Evolutionary conservation across 1,140 invertebrate genomes (phyloP).

Genomic region (Lordiphosa stackelbergi): DNA sequence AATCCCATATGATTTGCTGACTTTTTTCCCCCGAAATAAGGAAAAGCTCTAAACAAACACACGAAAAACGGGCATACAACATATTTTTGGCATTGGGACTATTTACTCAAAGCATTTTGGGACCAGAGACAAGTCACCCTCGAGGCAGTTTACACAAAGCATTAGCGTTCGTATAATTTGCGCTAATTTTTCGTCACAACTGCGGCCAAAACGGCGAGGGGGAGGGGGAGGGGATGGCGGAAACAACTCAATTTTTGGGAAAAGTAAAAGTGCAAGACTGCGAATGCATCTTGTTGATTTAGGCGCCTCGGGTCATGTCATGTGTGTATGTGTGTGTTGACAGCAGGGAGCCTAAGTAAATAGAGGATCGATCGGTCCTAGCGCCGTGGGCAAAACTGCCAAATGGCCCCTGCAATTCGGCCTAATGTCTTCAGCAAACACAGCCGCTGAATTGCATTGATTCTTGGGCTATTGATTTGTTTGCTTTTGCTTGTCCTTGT

Average conservation of each 20-base stretch:
- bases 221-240: no score
- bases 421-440: slow-evolving; percentile 62
- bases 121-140: not conserved
- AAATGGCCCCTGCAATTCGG: slow-evolving; percentile 46
- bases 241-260: slow-evolving; percentile 56
- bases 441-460: slow-evolving; percentile 54
- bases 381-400: slow-evolving; percentile 60
- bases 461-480: slow-evolving; percentile 51
- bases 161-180: slow-evolving; percentile 67
- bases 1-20: slow-evolving; percentile 9
- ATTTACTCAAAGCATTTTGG: slow-evolving; percentile 40
- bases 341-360: slow-evolving; percentile 54
- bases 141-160: slow-evolving; percentile 49
- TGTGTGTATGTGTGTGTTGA: slow-evolving; percentile 39
- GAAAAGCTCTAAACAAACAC: slow-evolving; percentile 44
- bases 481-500: slow-evolving; percentile 18
- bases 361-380: slow-evolving; percentile 15
- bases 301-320: slow-evolving; percentile 14
- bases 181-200: slow-evolving; percentile 62
- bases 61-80: slow-evolving; percentile 10
- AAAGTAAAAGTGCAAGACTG: slow-evolving; percentile 8
- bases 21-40: slow-evolving; percentile 11
- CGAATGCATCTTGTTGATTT: slow-evolving; percentile 20
- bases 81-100: slow-evolving; percentile 24
- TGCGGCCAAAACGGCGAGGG: slow-evolving; percentile 14